Base-by-base conservation (phyloP, 2,888 invertebrate species). In the Eupeodes latifasciatus region DNA sequence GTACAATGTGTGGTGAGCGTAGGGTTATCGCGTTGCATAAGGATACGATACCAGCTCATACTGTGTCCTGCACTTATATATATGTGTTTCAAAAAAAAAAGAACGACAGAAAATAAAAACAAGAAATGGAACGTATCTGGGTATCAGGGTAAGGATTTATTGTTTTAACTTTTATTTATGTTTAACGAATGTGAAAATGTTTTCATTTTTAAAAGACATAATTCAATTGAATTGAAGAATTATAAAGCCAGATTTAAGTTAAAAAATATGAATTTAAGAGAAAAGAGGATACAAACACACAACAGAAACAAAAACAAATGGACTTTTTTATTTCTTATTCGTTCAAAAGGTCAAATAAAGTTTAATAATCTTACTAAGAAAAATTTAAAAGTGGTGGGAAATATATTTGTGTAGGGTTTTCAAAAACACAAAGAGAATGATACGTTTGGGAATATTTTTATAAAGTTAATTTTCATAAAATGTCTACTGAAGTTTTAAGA, bases 61-160 rank as follows among this genome's bases (percentile, higher is more conserved):
- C 5, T 27, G 5, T 40, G 5, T 40, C 40, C 27, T 27, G 27
- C 27, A 27, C 27, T 27, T 40, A 40, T 2, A n/a, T 36, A 14
- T 16, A 40, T 40, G 75, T 55, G 74, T 44, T 59, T 47, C 19
- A 59, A 40, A 12, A 40, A 66, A 19, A 77, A 16, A 61, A 64
- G n/a, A 51, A 40, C 34, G 27, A 19, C 14, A 40, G 14, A 40
- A 34, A 40, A 19, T 14, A 40, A 14, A 16, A 14, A n/a, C 3
- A 14, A 34, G 14, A n/a, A 1, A 27, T 49, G 27, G 10, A 62
- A 16, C 6, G 49, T 27, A 2, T 61, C 62, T 5, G 12, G 1
- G 27, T 57, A 62, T 19, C 55, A 19, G 61, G 40, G 40, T 16
- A 51, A 4, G 27, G 76, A 72, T 77, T 81, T 81, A 81, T 72